A percentile compares a stretch with the other conserved stretches of the same genome.
Evolutionary conservation across 2,888 invertebrate genomes (phyloP).

Genomic region (Hemicrepidius hirtus): DNA sequence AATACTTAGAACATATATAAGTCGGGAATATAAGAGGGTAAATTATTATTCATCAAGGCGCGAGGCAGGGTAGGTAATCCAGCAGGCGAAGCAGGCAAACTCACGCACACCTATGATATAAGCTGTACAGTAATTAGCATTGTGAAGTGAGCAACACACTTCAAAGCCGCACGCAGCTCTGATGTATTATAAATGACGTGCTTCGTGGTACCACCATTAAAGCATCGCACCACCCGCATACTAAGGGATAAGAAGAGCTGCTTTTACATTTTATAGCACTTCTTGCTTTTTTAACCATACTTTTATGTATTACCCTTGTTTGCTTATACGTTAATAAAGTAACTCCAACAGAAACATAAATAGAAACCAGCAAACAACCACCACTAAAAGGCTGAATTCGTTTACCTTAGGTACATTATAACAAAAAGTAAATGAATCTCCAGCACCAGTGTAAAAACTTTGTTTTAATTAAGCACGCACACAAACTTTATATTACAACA

Average conservation of each 20-base stretch:
- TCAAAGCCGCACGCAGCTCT: conserved; percentile 60
- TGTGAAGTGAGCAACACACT: conserved; percentile 63
- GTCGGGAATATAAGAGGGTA: conserved; percentile 46
- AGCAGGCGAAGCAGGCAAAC: conserved; percentile 56
- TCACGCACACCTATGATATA: conserved; percentile 56
- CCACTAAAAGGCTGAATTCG: not conserved
- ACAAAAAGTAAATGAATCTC: not conserved
- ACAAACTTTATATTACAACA: too few species aligned
- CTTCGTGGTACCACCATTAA: conserved; percentile 67
- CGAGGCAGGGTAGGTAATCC: conserved; percentile 59
- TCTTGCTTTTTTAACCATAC: conserved; percentile 32
- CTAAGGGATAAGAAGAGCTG: conserved; percentile 58
- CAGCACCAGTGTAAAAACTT: too few species aligned
- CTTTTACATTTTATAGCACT: conserved; percentile 56
- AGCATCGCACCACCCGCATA: conserved; percentile 62
- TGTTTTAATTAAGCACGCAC: too few species aligned
- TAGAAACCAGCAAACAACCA: too few species aligned
- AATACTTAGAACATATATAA: conserved; percentile 44
- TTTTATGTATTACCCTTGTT: conserved; percentile 31
- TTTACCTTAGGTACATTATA: not conserved
- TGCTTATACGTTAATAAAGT: conserved; percentile 32
- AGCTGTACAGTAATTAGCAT: conserved; percentile 61
- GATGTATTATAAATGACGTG: conserved; percentile 67
- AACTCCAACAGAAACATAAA: not conserved
- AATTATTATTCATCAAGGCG: conserved; percentile 62